Base-by-base conservation (phyloP, 2,797 vertebrate species). In the Lepilemur ruficaudatus region DNA sequence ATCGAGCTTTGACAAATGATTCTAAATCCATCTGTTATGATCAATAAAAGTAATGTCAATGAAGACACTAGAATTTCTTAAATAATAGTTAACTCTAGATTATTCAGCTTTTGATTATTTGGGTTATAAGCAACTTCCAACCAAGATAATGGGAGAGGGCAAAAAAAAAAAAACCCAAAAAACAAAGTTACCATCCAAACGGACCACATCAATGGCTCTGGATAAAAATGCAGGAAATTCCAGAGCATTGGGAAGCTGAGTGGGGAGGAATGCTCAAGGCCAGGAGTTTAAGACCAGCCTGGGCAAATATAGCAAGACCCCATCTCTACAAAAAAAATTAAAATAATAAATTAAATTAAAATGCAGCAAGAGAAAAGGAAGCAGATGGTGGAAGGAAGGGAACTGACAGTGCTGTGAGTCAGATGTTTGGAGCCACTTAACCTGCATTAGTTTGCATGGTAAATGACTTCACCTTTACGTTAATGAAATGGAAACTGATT, bases 91-190 rank as follows among this genome's bases (percentile, higher is more conserved):
- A 96, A 88, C 59, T 73, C 57, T 89, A 92, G 46, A 91, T 95
- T 93, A 82, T 70, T 91, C 69, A 43, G 48, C 35, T 63, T 93
- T 95, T 88, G 73, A 84, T 95, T 95, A 94, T 96, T 91, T 79
- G 67, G 12, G 11, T 43, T 91, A 61, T 23, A 70, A 94, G 57
- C 57, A 95, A 83, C 18, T 87, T 93, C 69, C 25, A 88, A 5
- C 80, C 65, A 59, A 90, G 50, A 72, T 59, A 59, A 95, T 28
- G 67, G 73, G 30, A 90, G 6, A 83, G 7, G 11, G 28, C 73
- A 92, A 85, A 94, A 92, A 55, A 81, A 65, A n/a, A 93, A 92
- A 55, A 81, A 65, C n/a, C n/a, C n/a, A 92, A 55, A 81, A 65
- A n/a, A 93, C 76, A 84, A 22, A 28, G 65, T 73, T 28, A 90